phyloP scores from a whole-genome alignment of 2,888 invertebrate species.

The Mesoligia furuncula region DNA sequence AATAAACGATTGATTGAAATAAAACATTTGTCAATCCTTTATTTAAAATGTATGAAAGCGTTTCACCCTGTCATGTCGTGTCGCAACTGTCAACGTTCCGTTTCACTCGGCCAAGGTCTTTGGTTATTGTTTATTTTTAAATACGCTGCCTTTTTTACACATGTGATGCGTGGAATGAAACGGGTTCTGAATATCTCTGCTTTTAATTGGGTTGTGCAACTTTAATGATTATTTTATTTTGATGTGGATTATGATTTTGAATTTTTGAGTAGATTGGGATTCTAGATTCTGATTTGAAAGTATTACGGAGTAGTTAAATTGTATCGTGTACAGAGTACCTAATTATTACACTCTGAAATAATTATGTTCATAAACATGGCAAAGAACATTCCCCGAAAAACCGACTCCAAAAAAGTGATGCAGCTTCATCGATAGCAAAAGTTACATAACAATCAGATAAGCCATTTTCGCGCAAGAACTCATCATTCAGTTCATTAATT shows the following conservation, averaged over 20 bases:
- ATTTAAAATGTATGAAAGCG: slow-evolving; percentile 54
- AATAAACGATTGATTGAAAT: slow-evolving; percentile 44
- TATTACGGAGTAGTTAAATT: neutral
- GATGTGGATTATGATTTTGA: neutral
- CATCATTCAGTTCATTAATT: slow-evolving; percentile 56
- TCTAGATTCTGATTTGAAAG: neutral
- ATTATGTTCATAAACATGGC: neutral
- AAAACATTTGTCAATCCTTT: slow-evolving; percentile 45
- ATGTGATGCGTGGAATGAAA: slow-evolving; percentile 56
- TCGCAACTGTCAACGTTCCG: slow-evolving; percentile 55
- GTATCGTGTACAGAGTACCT: neutral
- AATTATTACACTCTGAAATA: neutral
- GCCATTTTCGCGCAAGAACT: slow-evolving; percentile 42
- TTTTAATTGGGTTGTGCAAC: slow-evolving; percentile 49
- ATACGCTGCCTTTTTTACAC: slow-evolving; percentile 50
- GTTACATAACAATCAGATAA: slow-evolving; percentile 43
- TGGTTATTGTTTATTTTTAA: slow-evolving; percentile 61
- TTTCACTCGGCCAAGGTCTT: slow-evolving; percentile 60
- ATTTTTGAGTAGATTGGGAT: neutral
- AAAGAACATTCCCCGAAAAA: neutral
- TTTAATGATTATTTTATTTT: slow-evolving; percentile 16
- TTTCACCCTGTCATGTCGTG: slow-evolving; percentile 47
- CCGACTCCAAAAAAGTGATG: neutral
- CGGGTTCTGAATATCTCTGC: slow-evolving; percentile 43
- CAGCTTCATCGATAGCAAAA: slow-evolving; percentile 27